A percentile compares a stretch with the other conserved stretches of the same genome.
These are phyloP conservation scores for Zeuzera pyrina DNA, from an alignment of 2,888 invertebrate genomes.

Conservation along the genomic window DNA sequence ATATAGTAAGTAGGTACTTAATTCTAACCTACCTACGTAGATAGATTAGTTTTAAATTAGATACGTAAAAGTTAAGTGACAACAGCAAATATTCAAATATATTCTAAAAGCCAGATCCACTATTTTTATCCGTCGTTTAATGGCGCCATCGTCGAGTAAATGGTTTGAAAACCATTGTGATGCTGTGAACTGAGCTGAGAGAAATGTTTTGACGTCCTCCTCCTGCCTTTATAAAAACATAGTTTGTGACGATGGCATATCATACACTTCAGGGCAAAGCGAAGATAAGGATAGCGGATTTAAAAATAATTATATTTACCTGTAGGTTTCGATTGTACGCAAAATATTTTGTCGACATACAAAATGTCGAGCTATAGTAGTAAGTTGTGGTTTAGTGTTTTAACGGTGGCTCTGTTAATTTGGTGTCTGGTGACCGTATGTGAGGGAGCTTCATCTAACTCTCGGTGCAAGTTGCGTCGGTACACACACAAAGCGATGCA, in stretches of 20 bases:
- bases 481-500: constrained; percentile 56
- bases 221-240: constrained; percentile 46
- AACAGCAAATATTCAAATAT: constrained; percentile 50
- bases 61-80: too few species aligned
- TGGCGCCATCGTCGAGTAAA: constrained; percentile 37
- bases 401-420: constrained; percentile 26
- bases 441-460: constrained; percentile 23
- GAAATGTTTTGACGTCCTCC: constrained; percentile 50
- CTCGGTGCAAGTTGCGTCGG: constrained; percentile 43
- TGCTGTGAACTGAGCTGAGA: constrained; percentile 42
- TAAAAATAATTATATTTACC: not conserved
- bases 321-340: too few species aligned
- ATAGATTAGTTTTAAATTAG: too few species aligned
- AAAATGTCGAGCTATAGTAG: not conserved
- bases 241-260: constrained; percentile 15
- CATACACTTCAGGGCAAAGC: constrained; percentile 29
- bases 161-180: constrained; percentile 45
- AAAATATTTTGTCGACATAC: too few species aligned
- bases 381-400: constrained; percentile 16
- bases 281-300: constrained; percentile 20
- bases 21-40: too few species aligned
- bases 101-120: constrained; percentile 26
- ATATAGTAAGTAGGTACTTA: too few species aligned
- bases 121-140: constrained; percentile 42
- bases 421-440: constrained; percentile 30